Base-by-base conservation (phyloP, 2,888 invertebrate species). In the Phania funesta region DNA sequence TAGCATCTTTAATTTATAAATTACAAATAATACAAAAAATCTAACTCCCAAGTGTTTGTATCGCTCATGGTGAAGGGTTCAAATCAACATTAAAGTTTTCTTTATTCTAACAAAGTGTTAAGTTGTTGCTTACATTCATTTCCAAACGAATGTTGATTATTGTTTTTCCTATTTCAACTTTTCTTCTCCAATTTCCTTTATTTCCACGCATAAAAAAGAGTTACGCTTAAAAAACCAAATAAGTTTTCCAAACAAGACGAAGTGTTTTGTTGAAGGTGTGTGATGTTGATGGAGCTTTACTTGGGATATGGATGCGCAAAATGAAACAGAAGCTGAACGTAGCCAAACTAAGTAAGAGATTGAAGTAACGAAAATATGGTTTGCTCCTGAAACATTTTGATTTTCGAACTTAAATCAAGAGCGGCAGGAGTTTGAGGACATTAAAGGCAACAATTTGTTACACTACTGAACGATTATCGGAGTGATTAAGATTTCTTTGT, bases 101-200 rank as follows among this genome's bases (percentile, higher is more conserved):
- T 38, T 0, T 38, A 38, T 38, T 60, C 52, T 29, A 65, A 67
- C 60, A 73, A 67, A 77, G 77, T 77, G 73, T 73, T 64, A 81
- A 77, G 64, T 56, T 81, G 24, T 73, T 77, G 67, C 41, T 50
- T 81, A 48, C 38, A 26, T 67, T 29, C 60, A 67, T 64, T 71
- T 35, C 9, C 38, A 44, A 76, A 67, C 71, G 67, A 81, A 76
- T 76, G 67, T 67, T 76, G n/a, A n/a, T n/a, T 81, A 58, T 71
- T 46, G 60, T 67, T 65, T 65, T 52, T 71, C 64, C 71, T 80
- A n/a, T 41, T 74, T 16, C 50, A 41, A 54, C 7, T 18, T 48
- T 1, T 29, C 24, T 16, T 20, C 20, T 13, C 24, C 70, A 11
- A 29, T 24, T 65, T 26, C 5, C 32, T 20, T 18, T 18, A 46